phyloP scores from a whole-genome alignment of 2,888 invertebrate species.

The Antheraea assamensis region DNA sequence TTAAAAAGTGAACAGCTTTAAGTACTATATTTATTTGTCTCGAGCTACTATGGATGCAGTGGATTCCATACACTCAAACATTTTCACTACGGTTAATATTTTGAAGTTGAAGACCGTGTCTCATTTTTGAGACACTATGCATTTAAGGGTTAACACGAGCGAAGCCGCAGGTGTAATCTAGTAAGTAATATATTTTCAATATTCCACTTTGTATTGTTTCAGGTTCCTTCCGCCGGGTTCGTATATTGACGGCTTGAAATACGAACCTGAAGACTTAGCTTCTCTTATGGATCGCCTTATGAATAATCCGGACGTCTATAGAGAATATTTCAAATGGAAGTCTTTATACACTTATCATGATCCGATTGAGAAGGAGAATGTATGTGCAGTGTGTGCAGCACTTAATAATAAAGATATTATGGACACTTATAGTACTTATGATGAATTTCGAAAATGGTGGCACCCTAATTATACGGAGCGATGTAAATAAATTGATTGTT shows the following conservation, averaged over 20 bases:
- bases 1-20: no score
- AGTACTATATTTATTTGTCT: no score
- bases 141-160: no score
- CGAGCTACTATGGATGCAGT: no score
- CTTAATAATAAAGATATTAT: slow-evolving; percentile 47
- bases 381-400: slow-evolving; percentile 59
- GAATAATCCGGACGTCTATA: slow-evolving; percentile 46
- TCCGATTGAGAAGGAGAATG: slow-evolving; percentile 43
- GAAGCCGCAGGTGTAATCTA: neutral
- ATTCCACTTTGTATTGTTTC: slow-evolving; percentile 30
- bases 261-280: slow-evolving; percentile 46
- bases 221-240: slow-evolving; percentile 72
- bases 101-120: no score
- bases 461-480: slow-evolving; percentile 41
- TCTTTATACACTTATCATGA: slow-evolving; percentile 48
- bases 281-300: slow-evolving; percentile 49
- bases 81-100: no score
- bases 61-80: no score
- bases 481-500: slow-evolving; percentile 25
- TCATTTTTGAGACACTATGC: no score
- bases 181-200: neutral
- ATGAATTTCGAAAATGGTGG: slow-evolving; percentile 64
- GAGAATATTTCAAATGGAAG: slow-evolving; percentile 59
- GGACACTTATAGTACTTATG: slow-evolving; percentile 41
- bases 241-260: slow-evolving; percentile 54